These are phyloP conservation scores for Drosophila koepferae DNA, from an alignment of 2,888 invertebrate genomes.

Conservation along the genomic window DNA sequence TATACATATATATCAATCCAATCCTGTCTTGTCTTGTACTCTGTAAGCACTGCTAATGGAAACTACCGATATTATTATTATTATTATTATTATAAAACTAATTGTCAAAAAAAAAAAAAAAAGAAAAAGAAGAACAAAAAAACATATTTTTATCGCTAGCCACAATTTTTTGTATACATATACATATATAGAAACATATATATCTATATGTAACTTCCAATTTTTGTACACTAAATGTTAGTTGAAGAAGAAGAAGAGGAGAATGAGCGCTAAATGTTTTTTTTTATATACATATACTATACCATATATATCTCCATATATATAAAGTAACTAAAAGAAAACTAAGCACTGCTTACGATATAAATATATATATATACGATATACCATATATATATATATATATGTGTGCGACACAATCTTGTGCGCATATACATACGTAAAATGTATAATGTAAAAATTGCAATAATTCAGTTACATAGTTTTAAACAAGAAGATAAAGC, in stretches of 20 bases:
- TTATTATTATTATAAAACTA: constrained; percentile 51
- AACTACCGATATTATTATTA: constrained; percentile 50
- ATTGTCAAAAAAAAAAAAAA: constrained; percentile 48
- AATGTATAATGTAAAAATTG: constrained; percentile 46
- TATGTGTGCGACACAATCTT: constrained; percentile 28
- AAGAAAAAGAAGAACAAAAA: constrained; percentile 21
- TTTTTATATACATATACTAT: constrained; percentile 53
- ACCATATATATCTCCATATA: constrained; percentile 28
- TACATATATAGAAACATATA: constrained; percentile 31
- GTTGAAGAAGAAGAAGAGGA: constrained; percentile 40
- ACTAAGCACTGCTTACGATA: constrained; percentile 39
- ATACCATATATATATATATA: too few relatives aligned
- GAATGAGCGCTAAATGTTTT: constrained; percentile 56
- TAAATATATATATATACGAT: constrained; percentile 13
- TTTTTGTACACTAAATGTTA: constrained; percentile 78
- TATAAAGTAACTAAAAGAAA: constrained; percentile 35
- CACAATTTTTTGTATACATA: constrained; percentile 67
- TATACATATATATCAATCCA: constrained; percentile 25
- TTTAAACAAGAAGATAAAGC: constrained; percentile 27
- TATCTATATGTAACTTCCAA: constrained; percentile 61
- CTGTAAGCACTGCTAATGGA: constrained; percentile 54
- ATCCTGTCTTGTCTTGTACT: constrained; percentile 26
- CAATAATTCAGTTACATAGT: constrained; percentile 66
- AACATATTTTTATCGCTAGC: constrained; percentile 74
- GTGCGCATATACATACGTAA: constrained; percentile 45